Base-by-base conservation (phyloP, 1,140 invertebrate genomes). In the Neelides sp. region DNA sequence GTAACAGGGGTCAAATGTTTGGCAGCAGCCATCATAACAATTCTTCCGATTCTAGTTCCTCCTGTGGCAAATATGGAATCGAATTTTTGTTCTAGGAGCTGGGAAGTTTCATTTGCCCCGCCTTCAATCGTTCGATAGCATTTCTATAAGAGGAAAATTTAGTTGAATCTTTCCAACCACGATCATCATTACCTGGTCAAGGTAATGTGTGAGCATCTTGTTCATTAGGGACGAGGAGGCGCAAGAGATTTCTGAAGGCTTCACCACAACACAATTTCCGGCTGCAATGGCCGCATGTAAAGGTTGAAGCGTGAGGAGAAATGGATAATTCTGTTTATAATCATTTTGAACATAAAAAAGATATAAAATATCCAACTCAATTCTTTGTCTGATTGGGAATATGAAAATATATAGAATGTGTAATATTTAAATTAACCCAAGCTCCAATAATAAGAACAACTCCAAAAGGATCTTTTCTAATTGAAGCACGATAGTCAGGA, bases 31-130 rank as follows among this genome's bases (percentile, higher is more conserved):
- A 68, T 63, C 66, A 75, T 72, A 2, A 80, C 66, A 48, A 76
- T 69, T 59, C 73, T 72, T 1, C 70, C 77, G 26, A 79, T 75
- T 15, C 51, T 51, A 2, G 68, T 64, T 39, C 70, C 73, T 1
- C 77, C 78, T 15, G 78, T 80, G 61, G 74, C 80, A 58, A 80
- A 75, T 51, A 80, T 78, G 49, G 76, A 71, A 61, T 80, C 78
- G 66, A 76, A 82, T 52, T 68, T 63, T 51, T 76, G 64, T 45
- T 74, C 71, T 12, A 80, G 63, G 2, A 81, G 53, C 13, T 67
- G 67, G 3, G 65, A 65, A 3, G 74, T 76, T 57, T 75, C 73
- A 22, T 68, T 62, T 1, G 74, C 63, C 7, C 69, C 76, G 27
- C 77, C 77, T 55, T 67, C 68, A n/a, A 78, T 62, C 22, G 72